Evolutionary conservation across 1,140 invertebrate genomes (phyloP), one percentile per base, ranked within the genome.

Genomic region (Drosophila sp.): DNA sequence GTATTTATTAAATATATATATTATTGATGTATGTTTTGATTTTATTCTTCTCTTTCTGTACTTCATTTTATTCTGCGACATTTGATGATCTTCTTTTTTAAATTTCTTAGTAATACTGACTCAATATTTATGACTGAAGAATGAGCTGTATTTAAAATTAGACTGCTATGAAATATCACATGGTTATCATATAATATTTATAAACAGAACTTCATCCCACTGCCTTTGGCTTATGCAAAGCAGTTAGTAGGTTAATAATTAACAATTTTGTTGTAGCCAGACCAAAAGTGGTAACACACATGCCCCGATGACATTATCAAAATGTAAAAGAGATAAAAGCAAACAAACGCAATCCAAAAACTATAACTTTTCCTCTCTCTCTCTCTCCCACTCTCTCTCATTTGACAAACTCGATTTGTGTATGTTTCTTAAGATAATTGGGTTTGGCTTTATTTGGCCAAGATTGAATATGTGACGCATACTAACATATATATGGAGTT

Each of bases 231-330:
- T 48, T 61, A 67, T 67, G 54, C 48, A 61, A 54, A 67, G 45
- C 65, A 69, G 62, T 58, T 50, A 72, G 56, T 61, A 61, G 63
- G 54, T 62, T 70, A 62, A 50, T 63, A 43, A 51, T 29, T 50
- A 50, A 56, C 56, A 7, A 48, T 61, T 67, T 54, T 18, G 34
- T 53, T 67, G 54, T n/a, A 21, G 45, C 38, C 27, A 41, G 18
- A 43, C 64, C 65, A 69, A 74, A 69, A 54, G 40, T 69, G 71
- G 65, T 45, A 58, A 66, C 13, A 66, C 53, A 58, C 40, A 38
- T n/a, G 36, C 36, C 64, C 65, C 65, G 57, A 61, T 74, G 71
- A 69, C 71, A 74, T 69, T 74, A 56, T 73, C 64, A 50, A 67
- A 38, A 21, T 21, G 21, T 4, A 4, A n/a, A n/a, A 21, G 21